These are phyloP conservation scores for Acarapis woodi DNA, from an alignment of 1,140 invertebrate species.

Conservation along the genomic window DNA sequence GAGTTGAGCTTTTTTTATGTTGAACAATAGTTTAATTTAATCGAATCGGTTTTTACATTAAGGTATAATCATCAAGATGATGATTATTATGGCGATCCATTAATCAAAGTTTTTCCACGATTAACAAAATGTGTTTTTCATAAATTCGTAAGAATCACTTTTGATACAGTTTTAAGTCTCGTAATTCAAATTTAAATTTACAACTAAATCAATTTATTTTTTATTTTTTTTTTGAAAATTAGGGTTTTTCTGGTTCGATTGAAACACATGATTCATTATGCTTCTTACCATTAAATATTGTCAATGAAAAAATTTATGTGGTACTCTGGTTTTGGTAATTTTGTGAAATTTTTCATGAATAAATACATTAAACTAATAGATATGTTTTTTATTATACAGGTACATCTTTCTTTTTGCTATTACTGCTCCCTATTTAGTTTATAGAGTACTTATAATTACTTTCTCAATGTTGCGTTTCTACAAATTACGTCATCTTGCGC, in stretches of 20 bases:
- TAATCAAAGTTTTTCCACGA: constrained; percentile 42
- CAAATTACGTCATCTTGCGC: neutral
- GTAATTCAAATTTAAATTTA: too few relatives aligned
- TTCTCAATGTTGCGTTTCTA: constrained; percentile 23
- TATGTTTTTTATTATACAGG: too few relatives aligned
- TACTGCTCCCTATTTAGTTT: constrained; percentile 9
- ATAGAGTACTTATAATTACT: constrained; percentile 9
- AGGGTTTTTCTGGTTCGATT: constrained; percentile 32
- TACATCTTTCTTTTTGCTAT: constrained; percentile 14
- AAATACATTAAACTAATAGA: too few relatives aligned
- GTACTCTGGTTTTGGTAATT: constrained; percentile 71
- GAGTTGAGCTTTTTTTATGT: too few relatives aligned
- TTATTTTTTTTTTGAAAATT: too few relatives aligned
- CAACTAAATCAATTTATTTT: too few relatives aligned
- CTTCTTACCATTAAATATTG: constrained; percentile 42
- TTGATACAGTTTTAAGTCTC: too few relatives aligned
- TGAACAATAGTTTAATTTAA: too few relatives aligned
- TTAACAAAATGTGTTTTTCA: constrained; percentile 74
- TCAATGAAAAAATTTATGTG: constrained; percentile 85
- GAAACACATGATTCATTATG: constrained; percentile 24
- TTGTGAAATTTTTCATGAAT: too few relatives aligned
- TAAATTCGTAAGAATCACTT: too few relatives aligned
- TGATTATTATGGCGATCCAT: constrained; percentile 22
- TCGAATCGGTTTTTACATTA: too few relatives aligned
- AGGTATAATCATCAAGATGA: constrained; percentile 53